A percentile compares a stretch with the other conserved stretches of the same genome.
These are phyloP conservation scores for Malurus elegans DNA, from an alignment of 2,113 vertebrate species.

Conservation along the genomic window DNA sequence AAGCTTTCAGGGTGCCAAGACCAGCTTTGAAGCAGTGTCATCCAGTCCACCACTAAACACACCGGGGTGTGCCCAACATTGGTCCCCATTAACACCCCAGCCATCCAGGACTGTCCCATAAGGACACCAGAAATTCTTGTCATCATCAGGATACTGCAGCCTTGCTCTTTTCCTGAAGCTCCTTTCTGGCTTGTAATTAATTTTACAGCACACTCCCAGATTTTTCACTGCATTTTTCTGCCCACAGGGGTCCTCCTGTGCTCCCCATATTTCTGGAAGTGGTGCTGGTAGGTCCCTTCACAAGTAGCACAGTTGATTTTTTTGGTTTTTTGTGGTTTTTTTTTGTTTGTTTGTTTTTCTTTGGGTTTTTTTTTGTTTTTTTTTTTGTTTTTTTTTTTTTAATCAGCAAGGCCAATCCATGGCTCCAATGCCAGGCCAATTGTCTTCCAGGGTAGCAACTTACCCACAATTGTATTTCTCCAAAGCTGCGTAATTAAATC, in stretches of 20 bases:
- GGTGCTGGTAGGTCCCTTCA: background rate
- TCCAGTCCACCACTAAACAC: background rate
- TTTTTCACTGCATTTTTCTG: background rate
- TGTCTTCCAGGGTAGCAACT: background rate
- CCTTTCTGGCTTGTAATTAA: background rate
- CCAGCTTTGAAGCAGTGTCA: background rate
- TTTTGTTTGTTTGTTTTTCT: too few species aligned
- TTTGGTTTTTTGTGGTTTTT: too few species aligned
- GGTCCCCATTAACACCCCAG: background rate
- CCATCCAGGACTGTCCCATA: background rate
- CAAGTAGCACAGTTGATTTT: background rate
- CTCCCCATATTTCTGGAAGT: background rate
- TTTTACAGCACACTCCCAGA: fast-evolving
- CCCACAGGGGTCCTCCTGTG: background rate
- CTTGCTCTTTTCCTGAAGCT: background rate
- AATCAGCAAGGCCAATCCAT: background rate
- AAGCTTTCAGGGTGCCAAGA: background rate
- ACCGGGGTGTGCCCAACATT: fast-evolving
- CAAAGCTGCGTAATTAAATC: background rate
- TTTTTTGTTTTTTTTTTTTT: too few species aligned
- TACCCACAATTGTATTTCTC: background rate
- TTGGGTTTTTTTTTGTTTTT: too few species aligned
- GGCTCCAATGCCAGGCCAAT: background rate
- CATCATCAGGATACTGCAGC: background rate
- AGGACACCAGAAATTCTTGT: background rate